Evolutionary conservation across 2,113 vertebrate genomes (phyloP), one percentile per base, ranked within the genome.

Genomic region (Sander lucioperca): DNA sequence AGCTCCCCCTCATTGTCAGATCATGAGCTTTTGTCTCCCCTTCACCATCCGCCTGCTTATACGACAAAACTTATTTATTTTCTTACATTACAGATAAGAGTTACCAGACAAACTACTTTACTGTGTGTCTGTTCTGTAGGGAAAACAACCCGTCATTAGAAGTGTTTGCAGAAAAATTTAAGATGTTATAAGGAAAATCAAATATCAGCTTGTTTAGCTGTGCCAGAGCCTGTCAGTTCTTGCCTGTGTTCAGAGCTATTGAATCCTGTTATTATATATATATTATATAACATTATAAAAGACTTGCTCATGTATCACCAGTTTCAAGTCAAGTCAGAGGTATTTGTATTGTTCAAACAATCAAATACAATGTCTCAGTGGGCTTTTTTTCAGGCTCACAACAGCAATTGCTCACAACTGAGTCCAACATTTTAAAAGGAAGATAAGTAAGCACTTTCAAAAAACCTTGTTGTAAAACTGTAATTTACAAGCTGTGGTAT

Each of bases 341-440:
- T 62, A 43, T 80, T 77, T 82, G 75, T 27, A 15, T 45, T 57
- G 36, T 36, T 76, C 53, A 39, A 7, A 30, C 54, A 48, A 5
- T 57, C 19, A 19, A 16, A 1, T 8, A 58, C 23, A 56, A 15
- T 0, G 2, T 23, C 8, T 53, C 21, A 71, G 27, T 33, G 12
- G 27, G 48, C 9, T 33, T 39, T n/a, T 56, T 53, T 54, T 53
- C 3, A 62, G n/a, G 16, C 30, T 43, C 75, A 67, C 25, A 77
- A 53, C 0, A 77, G 25, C 6, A 30, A 36, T 0, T 0, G 4
- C 18, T 56, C 9, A 12, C 5, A 23, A 21, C 12, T 14, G 1
- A 74, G 43, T 1, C 47, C 25, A 74, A 5, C 15, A 7, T n/a
- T 43, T 74, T 12, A 14, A 30, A 45, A 39, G 39, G 14, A 67